phyloP scores from a whole-genome alignment of 2,797 vertebrate genomes.

The Eremophila alpestris region DNA sequence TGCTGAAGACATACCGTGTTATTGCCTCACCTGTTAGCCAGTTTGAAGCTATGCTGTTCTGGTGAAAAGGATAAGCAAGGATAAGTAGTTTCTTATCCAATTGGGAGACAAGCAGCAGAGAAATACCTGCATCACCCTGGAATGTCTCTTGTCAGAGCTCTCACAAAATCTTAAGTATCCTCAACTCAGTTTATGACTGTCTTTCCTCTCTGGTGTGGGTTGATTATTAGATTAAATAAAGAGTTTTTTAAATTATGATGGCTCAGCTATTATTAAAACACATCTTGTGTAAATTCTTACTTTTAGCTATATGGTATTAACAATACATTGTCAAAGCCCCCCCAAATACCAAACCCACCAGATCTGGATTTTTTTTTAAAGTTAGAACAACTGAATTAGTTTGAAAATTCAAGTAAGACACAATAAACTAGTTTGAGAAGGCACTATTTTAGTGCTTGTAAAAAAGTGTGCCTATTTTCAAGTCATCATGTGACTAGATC shows the following conservation, averaged over 20 bases:
- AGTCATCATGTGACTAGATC: neutral
- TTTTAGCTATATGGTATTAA: neutral
- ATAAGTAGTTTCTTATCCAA: neutral
- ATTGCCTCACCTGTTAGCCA: neutral
- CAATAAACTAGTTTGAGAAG: neutral
- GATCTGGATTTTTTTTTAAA: neutral
- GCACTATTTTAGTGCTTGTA: neutral
- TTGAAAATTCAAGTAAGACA: neutral
- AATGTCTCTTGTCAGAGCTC: neutral
- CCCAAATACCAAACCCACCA: neutral
- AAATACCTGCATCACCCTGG: rapidly evolving
- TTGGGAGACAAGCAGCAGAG: neutral
- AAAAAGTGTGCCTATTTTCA: neutral
- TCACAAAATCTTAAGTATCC: neutral
- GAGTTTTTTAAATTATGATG: neutral
- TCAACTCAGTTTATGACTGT: neutral
- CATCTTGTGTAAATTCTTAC: neutral
- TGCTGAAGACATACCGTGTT: neutral
- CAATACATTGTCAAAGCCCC: neutral
- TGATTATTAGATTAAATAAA: neutral
- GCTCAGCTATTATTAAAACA: neutral
- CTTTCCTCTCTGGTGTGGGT: neutral
- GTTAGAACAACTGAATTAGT: neutral
- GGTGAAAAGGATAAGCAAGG: neutral
- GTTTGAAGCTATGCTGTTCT: neutral